phyloP scores from a whole-genome alignment of 2,113 vertebrate species.

The Macroglossus sobrinus region DNA sequence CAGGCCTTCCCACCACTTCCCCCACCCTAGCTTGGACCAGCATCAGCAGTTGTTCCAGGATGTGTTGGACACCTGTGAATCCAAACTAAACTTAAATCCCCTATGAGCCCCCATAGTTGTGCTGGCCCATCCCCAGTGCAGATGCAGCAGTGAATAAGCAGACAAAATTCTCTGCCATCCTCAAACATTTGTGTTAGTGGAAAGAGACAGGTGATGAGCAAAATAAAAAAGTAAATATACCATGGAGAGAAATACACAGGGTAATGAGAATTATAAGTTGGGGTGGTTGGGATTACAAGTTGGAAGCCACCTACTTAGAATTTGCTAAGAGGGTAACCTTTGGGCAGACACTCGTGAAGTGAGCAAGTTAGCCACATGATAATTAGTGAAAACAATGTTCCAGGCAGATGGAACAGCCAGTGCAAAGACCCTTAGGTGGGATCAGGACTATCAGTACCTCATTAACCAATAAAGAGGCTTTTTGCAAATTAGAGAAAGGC shows the following conservation, averaged over 20 bases:
- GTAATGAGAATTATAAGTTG: background rate
- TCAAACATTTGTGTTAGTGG: background rate
- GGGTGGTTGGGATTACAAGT: background rate
- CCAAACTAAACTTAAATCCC: background rate
- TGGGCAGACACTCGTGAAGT: background rate
- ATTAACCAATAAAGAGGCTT: background rate
- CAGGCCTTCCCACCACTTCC: background rate
- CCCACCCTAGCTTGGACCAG: background rate
- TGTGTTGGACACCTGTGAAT: background rate
- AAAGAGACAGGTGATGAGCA: background rate
- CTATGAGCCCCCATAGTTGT: background rate
- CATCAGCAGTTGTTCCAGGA: background rate
- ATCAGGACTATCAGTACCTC: background rate
- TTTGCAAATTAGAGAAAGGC: background rate
- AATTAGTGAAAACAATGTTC: background rate
- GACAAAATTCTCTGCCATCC: background rate
- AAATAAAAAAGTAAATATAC: background rate
- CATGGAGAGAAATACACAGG: background rate
- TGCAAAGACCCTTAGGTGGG: background rate
- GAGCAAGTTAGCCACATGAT: background rate
- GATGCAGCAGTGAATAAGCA: too few species aligned
- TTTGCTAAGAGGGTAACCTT: background rate
- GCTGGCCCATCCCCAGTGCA: background rate
- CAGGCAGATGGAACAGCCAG: background rate
- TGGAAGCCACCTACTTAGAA: background rate